phyloP scores from a whole-genome alignment of 2,888 invertebrate species.

The Axea sp. region DNA sequence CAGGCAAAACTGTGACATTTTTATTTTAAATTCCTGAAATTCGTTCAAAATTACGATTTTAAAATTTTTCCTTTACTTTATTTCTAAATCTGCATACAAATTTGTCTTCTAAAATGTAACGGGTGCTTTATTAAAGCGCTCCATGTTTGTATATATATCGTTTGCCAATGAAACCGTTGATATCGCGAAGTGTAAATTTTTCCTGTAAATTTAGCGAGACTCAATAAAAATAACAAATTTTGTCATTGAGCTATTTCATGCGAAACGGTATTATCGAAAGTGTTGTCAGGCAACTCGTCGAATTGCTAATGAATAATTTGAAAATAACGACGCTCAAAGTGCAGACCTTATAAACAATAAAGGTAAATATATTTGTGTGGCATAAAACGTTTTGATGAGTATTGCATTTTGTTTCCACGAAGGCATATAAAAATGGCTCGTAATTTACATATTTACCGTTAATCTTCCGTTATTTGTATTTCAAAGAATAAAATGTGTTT shows the following conservation, averaged over 20 bases:
- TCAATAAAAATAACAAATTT: constrained; percentile 21
- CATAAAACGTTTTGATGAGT: no score
- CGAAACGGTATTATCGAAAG: constrained; percentile 14
- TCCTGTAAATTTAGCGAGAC: constrained; percentile 50
- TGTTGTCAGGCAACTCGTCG: no score
- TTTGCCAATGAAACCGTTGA: constrained; percentile 27
- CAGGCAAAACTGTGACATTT: not conserved
- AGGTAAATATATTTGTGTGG: no score
- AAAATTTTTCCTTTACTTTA: not conserved
- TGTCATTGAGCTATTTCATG: constrained; percentile 33
- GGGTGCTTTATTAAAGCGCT: not conserved
- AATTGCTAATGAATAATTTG: no score
- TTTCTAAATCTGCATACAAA: not conserved
- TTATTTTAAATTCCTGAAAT: constrained; percentile 8
- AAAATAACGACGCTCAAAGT: no score
- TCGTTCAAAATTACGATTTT: not conserved
- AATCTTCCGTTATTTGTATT: no score
- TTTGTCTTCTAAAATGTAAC: not conserved
- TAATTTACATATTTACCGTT: no score
- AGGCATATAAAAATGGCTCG: no score
- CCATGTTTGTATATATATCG: constrained; percentile 42
- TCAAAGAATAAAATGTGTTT: no score
- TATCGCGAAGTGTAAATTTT: constrained; percentile 47
- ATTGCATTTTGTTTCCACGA: no score
- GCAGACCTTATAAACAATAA: no score